Conservation (phyloP, 2,888 invertebrate species). For the Cephus pulcher region DNA sequence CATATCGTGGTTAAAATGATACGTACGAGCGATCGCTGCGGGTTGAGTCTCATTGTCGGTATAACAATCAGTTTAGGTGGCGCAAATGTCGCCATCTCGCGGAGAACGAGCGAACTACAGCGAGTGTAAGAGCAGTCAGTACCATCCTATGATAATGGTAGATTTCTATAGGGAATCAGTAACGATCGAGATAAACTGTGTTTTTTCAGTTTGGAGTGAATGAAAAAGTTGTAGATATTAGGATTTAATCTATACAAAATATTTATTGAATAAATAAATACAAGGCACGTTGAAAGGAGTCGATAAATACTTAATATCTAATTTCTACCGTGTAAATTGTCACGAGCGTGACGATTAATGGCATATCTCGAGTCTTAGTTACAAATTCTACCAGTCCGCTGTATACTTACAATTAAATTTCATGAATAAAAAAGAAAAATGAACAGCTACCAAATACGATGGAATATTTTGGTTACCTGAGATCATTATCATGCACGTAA, state of each 20-base stretch:
- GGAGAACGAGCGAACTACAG: neutral
- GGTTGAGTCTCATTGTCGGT: neutral
- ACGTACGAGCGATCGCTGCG: no score
- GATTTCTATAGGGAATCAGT: neutral
- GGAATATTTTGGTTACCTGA: constrained; percentile 6
- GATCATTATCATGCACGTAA: neutral
- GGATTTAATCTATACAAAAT: neutral
- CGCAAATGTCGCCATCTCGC: neutral
- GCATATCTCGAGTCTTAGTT: neutral
- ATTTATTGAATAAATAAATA: neutral
- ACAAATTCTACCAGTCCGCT: neutral
- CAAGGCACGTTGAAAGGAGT: neutral
- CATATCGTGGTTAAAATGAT: neutral
- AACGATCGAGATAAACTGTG: neutral
- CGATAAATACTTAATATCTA: neutral
- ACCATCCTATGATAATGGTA: neutral
- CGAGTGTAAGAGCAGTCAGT: neutral
- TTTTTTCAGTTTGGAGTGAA: neutral
- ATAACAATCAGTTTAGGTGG: neutral
- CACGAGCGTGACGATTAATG: neutral
- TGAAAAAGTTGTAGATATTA: neutral
- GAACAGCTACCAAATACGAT: constrained; percentile 2
- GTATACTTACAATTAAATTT: neutral
- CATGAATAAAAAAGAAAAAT: neutral
- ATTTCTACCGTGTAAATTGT: neutral